Evolutionary conservation across 2,888 invertebrate genomes (phyloP), one percentile per base, ranked within the genome.

Genomic region (Aproaerema taeniolella): DNA sequence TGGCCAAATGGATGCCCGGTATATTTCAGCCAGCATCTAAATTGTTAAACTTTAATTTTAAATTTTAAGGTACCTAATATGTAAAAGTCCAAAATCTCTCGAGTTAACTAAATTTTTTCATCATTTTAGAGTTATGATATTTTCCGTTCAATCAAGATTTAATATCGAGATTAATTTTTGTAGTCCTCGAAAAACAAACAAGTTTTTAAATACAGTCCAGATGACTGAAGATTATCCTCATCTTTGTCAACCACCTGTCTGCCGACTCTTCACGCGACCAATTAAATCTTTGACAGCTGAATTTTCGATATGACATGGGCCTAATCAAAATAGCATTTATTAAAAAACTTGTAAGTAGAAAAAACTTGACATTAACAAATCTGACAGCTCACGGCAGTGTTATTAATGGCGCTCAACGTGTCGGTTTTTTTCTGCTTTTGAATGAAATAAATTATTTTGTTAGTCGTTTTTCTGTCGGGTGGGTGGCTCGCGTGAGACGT

Each of bases 291-390:
- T 85, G 88, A 88, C 88, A 88, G 88, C 78, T 86, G 76, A 87
- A 81, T 85, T 82, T 85, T 77, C 73, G 75, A 86, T 83, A 82
- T 85, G 88, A 87, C 87, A 80, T 81, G 82, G 87, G 88, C 88
- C 88, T 88, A 88, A 88, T 89, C 88, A 87, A 87, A 86, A 87
- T 82, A 87, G 74, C 83, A 77, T 86, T 87, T 83, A 81, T 81
- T 72, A 73, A 76, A 82, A 65, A n/a, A n/a, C n/a, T n/a, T n/a
- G n/a, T n/a, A n/a, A n/a, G n/a, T n/a, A n/a, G n/a, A n/a, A 20
- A 80, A 81, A 80, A 73, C 74, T 72, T 71, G 72, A 77, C 77
- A 77, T 82, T 77, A 81, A 75, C 75, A 70, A 74, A 73, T 74
- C 76, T 79, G 86, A 85, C 87, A 82, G 85, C 81, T 78, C 77